Percentiles rank a stretch among this genome's conserved stretches.
These are phyloP conservation scores for Cryptotermes secundus DNA, from an alignment of 1,140 invertebrate genomes.

Conservation along the genomic window DNA sequence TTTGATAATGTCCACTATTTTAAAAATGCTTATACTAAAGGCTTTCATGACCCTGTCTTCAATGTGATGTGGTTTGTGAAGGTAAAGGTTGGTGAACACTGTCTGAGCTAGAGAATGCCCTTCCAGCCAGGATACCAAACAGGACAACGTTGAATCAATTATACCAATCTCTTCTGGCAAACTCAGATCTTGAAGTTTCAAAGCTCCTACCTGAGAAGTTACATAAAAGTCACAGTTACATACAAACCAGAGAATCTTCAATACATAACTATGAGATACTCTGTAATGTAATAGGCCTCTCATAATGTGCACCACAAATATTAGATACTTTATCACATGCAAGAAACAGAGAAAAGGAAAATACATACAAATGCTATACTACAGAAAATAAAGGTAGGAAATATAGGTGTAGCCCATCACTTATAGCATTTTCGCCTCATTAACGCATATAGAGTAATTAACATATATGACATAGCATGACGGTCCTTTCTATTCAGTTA, in stretches of 20 bases:
- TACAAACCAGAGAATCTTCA: neutral
- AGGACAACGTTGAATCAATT: constrained; percentile 89
- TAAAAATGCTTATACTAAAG: constrained; percentile 86
- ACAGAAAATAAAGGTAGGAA: no score
- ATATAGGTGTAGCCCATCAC: no score
- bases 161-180: constrained; percentile 75
- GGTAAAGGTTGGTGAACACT: constrained; percentile 94
- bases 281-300: neutral
- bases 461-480: no score
- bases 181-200: constrained; percentile 78
- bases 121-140: constrained; percentile 92
- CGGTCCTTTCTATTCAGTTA: no score
- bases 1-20: constrained; percentile 87
- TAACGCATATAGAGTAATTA: no score
- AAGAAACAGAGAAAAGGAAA: constrained; percentile 27
- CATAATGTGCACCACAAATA: neutral
- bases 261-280: no score
- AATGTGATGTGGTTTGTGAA: constrained; percentile 87
- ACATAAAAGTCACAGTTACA: no score
- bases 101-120: constrained; percentile 96
- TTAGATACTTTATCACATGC: neutral
- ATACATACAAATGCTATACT: neutral
- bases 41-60: constrained; percentile 80
- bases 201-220: constrained; percentile 61
- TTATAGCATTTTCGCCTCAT: no score